Base-by-base conservation (phyloP, 1,140 invertebrate species). In the Lasioglossum baleicum region DNA sequence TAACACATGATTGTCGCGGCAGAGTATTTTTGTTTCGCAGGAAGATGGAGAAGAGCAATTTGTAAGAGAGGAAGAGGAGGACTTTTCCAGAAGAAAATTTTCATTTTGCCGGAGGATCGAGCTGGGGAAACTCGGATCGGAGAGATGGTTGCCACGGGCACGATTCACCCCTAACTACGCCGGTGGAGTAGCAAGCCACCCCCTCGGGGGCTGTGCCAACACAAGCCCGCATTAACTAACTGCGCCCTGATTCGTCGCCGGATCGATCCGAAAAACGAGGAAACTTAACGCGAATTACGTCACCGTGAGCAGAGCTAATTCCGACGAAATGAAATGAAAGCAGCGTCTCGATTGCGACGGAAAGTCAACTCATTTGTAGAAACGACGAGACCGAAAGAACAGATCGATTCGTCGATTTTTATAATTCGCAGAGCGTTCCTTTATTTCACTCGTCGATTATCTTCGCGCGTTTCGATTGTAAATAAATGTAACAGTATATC, bases 141-240 rank as follows among this genome's bases (percentile, higher is more conserved):
- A 66, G 82, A 65, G 79, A 81, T 78, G 71, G 83, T 86, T 72
- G 85, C 58, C 69, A 64, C 75, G 60, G 71, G 53, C 73, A 66
- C 83, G 76, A 71, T 68, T 78, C 77, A 71, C 64, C 70, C 65
- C 77, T 68, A 60, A 64, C 77, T 82, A 83, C 82, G 77, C 48
- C 75, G 70, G 44, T 73, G 61, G 74, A 83, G 71, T 66, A 26
- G 73, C 70, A 68, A 88, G 87, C 86, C 87, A 83, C 76, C 85
- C 90, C 87, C 88, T 80, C 71, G 88, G 83, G 89, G 84, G 88
- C 84, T 85, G 88, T 91, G 81, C 85, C 84, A 85, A 79, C 82
- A 76, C 83, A 80, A 82, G 75, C 83, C 81, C 82, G 88, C 87
- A 91, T 90, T 91, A 91, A 88, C 86, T 91, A 90, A 90, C 90